Evolutionary conservation across 2,888 invertebrate genomes (phyloP).

Genomic region (Tinea trinotella): DNA sequence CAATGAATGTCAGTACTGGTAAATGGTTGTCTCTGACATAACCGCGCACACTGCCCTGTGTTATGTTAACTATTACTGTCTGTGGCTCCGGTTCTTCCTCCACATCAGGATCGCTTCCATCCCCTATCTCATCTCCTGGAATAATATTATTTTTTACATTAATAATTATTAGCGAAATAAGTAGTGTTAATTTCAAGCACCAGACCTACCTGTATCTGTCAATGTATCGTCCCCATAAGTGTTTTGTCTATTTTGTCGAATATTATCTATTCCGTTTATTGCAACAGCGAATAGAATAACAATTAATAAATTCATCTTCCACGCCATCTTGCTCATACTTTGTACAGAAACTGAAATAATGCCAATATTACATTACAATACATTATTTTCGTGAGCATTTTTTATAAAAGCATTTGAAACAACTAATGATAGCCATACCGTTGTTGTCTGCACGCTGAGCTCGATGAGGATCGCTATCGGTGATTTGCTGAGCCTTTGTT

Average conservation of each 20-base stretch:
- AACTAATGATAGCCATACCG: not conserved
- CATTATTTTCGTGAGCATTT: too few relatives aligned
- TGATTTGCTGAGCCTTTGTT: conserved; percentile 1
- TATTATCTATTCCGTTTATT: not conserved
- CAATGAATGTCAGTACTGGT: conserved; percentile 16
- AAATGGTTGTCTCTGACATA: conserved; percentile 6
- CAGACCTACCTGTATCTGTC: too few relatives aligned
- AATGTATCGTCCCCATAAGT: not conserved
- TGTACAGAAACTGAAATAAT: too few relatives aligned
- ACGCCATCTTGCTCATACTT: not conserved
- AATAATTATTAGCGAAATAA: too few relatives aligned
- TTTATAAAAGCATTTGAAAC: not conserved
- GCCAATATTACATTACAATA: too few relatives aligned
- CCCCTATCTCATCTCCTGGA: not conserved
- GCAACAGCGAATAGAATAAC: not conserved
- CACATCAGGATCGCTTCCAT: not conserved
- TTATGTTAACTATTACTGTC: conserved; percentile 9
- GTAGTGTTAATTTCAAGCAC: too few relatives aligned
- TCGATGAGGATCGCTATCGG: not conserved
- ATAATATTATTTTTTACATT: not conserved
- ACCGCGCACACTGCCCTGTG: conserved; percentile 19
- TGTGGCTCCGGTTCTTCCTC: not conserved
- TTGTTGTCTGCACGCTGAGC: not conserved
- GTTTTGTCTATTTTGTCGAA: not conserved
- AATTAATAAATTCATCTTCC: not conserved